phyloP scores from a whole-genome alignment of 2,888 invertebrate species.

The Cantharis lateralis region DNA sequence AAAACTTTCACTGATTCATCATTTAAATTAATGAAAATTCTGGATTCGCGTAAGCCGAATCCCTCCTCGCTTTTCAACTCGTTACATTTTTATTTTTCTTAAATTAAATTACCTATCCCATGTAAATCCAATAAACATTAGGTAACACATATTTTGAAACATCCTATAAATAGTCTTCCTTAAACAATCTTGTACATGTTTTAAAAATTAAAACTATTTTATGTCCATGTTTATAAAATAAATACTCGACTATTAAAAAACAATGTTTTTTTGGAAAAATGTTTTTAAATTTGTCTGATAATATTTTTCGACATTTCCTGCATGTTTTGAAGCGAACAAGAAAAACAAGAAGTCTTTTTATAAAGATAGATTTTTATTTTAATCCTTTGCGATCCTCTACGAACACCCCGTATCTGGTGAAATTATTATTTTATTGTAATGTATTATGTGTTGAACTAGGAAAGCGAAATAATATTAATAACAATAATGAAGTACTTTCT shows the following conservation, averaged over 20 bases:
- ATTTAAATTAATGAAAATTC: not conserved
- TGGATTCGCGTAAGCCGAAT: not conserved
- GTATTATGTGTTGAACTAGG: not conserved
- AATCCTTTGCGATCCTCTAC: too few relatives aligned
- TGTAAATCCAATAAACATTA: not conserved
- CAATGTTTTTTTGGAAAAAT: not conserved
- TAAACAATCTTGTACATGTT: not conserved
- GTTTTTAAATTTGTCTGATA: not conserved
- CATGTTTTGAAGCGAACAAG: not conserved
- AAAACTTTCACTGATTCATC: not conserved
- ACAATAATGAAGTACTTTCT: not conserved
- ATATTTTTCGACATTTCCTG: not conserved
- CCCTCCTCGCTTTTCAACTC: not conserved
- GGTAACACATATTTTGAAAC: not conserved
- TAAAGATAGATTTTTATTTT: not conserved
- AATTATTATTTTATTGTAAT: too few relatives aligned
- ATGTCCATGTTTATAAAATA: not conserved
- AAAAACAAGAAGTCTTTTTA: not conserved
- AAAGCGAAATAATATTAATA: not conserved
- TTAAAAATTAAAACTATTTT: slow-evolving; percentile 1
- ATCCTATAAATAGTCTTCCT: not conserved
- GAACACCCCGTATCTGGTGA: too few relatives aligned
- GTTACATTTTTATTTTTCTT: too few relatives aligned
- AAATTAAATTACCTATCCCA: not conserved
- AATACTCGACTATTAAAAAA: not conserved